Base-by-base conservation (phyloP, 2,888 invertebrate genomes). In the Nasonia oneida region DNA sequence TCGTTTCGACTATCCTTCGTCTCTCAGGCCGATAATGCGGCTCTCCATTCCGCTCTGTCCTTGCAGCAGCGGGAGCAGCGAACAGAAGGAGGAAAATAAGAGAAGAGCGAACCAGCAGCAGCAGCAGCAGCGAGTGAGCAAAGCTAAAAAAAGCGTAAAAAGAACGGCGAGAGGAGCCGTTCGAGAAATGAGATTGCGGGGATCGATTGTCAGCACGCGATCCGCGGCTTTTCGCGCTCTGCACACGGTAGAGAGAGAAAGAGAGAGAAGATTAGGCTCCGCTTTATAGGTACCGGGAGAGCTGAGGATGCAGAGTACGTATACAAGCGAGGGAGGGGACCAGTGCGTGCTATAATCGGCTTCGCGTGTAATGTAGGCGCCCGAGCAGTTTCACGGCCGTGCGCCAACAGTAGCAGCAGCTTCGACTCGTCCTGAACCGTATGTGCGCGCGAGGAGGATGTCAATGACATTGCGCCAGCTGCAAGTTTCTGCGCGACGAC, bases 321-420 rank as follows among this genome's bases (percentile, higher is more conserved):
- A 6, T 23, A 23, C n/a, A 37, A 18, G 18, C 71, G 47, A 73
- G 12, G 73, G 42, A 39, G 73, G 73, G 39, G 29, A 61, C 75
- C 29, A 57, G 57, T 76, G 76, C 76, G 89, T 87, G 89, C 89
- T 90, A 89, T 91, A 91, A 91, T 90, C 90, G 91, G 90, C 89
- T 89, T 90, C 90, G 90, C 89, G 89, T 90, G 90, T 90, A 90
- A 90, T 89, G 89, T 89, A 86, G 84, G 89, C 90, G 91, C 90
- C 89, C 89, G 89, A 81, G 87, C 89, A 88, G 89, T 90, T 89
- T 77, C 77, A 77, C 83, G 83, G 77, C 39, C 71, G 83, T 37
- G 50, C 42, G n/a, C 61, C 53, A 37, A 8, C 42, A n/a, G 14
- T 15, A 53, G 37, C 29, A 42, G 12, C 37, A 47, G 33, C 29